Evolutionary conservation across 2,797 vertebrate species (phyloP).

Genomic region (Pipistrellus pipistrellus): DNA sequence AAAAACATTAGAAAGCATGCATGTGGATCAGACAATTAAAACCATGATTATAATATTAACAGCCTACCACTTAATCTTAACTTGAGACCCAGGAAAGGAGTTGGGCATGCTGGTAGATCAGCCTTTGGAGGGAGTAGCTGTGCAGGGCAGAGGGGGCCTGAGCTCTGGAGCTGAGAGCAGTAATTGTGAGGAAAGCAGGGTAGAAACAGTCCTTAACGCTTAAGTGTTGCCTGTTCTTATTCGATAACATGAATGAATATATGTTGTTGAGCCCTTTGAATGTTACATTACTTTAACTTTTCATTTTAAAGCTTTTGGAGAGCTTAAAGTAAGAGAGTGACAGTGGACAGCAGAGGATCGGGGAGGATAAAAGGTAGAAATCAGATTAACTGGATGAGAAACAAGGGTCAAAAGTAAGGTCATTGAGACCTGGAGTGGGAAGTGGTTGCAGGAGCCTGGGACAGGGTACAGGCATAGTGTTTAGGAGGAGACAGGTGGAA

Average conservation of each 20-base stretch:
- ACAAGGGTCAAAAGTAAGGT: neutral
- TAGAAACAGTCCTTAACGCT: neutral
- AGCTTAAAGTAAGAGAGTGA: constrained; percentile 27
- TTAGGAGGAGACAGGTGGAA: neutral
- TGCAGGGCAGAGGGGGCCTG: neutral
- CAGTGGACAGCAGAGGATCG: neutral
- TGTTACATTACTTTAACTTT: constrained; percentile 51
- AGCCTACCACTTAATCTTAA: neutral
- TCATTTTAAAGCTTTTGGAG: constrained; percentile 18
- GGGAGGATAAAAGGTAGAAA: neutral
- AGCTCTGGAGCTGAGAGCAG: neutral
- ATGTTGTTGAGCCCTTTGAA: constrained; percentile 12
- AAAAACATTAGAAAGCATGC: neutral
- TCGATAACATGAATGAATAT: constrained; percentile 6
- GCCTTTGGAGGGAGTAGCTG: constrained; percentile 28
- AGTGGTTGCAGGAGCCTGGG: neutral
- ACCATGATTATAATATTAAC: neutral
- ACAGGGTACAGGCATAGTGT: neutral
- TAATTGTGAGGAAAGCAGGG: neutral
- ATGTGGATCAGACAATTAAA: neutral
- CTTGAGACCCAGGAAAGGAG: neutral
- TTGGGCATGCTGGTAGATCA: neutral
- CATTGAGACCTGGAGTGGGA: neutral
- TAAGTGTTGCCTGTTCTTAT: neutral
- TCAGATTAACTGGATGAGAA: neutral